phyloP scores from a whole-genome alignment of 1,140 invertebrate genomes.

The Platyura marginata region DNA sequence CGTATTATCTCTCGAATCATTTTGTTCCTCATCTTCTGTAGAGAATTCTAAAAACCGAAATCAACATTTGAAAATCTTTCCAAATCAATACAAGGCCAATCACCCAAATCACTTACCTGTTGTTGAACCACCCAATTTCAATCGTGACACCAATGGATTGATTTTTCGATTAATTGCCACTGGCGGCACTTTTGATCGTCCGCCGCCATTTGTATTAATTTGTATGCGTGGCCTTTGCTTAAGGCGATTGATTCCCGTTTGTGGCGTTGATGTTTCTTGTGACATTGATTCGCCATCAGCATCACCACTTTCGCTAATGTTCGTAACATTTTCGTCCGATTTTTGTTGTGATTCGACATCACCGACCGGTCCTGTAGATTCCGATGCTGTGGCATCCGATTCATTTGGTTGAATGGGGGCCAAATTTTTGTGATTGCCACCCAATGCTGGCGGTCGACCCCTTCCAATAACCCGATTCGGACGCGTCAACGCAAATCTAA shows the following conservation, averaged over 20 bases:
- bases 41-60: neutral
- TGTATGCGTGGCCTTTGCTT: slow-evolving; percentile 20
- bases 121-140: slow-evolving; percentile 14
- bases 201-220: slow-evolving; percentile 20
- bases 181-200: slow-evolving; percentile 10
- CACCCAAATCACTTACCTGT: slow-evolving; percentile 6
- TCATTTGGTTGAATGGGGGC: neutral
- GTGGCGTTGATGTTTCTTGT: slow-evolving; percentile 6
- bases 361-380: slow-evolving; percentile 3
- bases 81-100: neutral
- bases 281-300: slow-evolving; percentile 4
- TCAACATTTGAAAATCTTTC: neutral
- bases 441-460: slow-evolving; percentile 1
- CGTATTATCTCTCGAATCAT: slow-evolving; percentile 14
- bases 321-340: slow-evolving; percentile 13
- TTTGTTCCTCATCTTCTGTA: neutral
- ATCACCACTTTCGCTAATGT: neutral
- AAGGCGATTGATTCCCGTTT: slow-evolving; percentile 17
- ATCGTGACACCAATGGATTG: slow-evolving; percentile 21
- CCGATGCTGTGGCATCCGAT: neutral
- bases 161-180: slow-evolving; percentile 16
- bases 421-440: no score
- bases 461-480: slow-evolving; percentile 15
- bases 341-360: slow-evolving; percentile 14
- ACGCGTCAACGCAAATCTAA: slow-evolving; percentile 6